Evolutionary conservation across 1,140 invertebrate species (phyloP), one percentile per base, ranked within the genome.

Genomic region (Diprion similis): DNA sequence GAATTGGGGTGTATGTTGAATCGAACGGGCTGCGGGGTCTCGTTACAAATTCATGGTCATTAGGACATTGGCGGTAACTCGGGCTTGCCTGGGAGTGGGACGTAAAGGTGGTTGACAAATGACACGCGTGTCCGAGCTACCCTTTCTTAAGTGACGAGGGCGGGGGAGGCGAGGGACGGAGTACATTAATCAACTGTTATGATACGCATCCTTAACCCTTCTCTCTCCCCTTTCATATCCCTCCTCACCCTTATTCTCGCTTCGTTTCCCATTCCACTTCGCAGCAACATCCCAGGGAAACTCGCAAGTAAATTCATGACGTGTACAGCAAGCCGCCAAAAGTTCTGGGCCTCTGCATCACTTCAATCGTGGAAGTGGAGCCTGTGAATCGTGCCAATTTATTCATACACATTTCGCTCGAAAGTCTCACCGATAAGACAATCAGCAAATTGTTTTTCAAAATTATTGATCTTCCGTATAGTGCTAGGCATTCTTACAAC

Each of bases 181-280:
- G 79, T 82, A 81, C 82, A 83, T 82, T 82, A 83, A 83, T 82
- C 82, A 82, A 82, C 73, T 71, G 72, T 47, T 76, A 78, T 76
- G 80, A 81, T 81, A 80, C 76, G 78, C 74, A 72, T 77, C 74
- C 76, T 82, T 78, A 83, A 83, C 81, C 82, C 80, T 81, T 81
- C 78, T 76, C 76, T 74, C 66, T 59, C 66, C 47, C 46, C 19
- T 69, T 71, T 45, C 66, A 64, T 48, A 13, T 75, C 68, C 66
- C 66, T 59, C 68, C 67, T 70, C 71, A 46, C 74, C 74, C 72
- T 37, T 37, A 37, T 37, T 37, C 24, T 37, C 24, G 51, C 51
- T 17, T 17, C 51, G 51, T 59, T 13, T 17, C 51, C 51, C 51
- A 37, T 37, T 37, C 24, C 24, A 37, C 24, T 37, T 37, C 24